Evolutionary conservation across 1,140 invertebrate genomes (phyloP).

Genomic region (Sycophaga agraensis): DNA sequence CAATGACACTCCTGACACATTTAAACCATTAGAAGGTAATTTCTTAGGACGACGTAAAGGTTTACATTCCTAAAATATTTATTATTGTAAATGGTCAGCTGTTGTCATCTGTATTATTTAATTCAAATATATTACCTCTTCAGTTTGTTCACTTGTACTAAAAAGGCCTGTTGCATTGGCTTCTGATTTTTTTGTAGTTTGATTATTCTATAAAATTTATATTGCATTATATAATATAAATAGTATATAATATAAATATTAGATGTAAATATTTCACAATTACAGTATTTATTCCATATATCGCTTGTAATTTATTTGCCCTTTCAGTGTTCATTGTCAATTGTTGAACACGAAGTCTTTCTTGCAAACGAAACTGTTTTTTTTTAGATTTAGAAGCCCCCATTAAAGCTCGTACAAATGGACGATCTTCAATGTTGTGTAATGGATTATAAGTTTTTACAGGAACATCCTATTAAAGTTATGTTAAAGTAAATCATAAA

Average conservation of each 20-base stretch:
- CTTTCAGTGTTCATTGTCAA: neutral
- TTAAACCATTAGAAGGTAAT: too few species aligned
- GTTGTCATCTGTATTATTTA: too few species aligned
- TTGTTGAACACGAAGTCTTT: constrained; percentile 9
- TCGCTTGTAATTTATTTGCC: neutral
- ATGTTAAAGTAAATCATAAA: neutral
- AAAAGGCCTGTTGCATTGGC: too few species aligned
- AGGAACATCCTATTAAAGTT: neutral
- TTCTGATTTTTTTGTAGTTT: too few species aligned
- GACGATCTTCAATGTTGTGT: neutral
- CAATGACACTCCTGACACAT: too few species aligned
- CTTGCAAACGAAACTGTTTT: neutral
- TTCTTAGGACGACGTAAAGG: constrained; percentile 1
- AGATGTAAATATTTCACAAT: neutral
- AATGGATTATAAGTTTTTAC: constrained; percentile 13
- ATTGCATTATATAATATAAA: neutral
- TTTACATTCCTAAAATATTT: constrained; percentile 10
- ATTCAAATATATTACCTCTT: too few species aligned
- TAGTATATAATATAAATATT: neutral
- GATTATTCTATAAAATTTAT: too few species aligned
- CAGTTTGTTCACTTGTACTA: too few species aligned
- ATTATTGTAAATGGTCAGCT: too few species aligned
- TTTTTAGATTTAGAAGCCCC: neutral
- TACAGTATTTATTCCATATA: neutral
- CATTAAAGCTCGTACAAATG: neutral